Base-by-base conservation (phyloP, 2,113 vertebrate species). In the Saiga tatarica region DNA sequence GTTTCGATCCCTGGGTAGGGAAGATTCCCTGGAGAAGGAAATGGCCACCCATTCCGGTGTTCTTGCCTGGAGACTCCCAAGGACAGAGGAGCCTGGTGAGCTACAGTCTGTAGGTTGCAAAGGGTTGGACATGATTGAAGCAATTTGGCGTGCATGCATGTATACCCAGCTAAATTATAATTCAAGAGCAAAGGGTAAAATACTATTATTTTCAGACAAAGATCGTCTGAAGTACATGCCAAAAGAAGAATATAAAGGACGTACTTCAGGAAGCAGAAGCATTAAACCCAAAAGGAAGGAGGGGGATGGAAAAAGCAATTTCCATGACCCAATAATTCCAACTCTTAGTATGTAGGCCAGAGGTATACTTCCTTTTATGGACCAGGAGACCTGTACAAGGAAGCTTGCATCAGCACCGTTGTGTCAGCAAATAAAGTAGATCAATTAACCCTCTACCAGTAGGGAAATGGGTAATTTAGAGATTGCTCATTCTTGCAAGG, bases 181-280 rank as follows among this genome's bases (percentile, higher is more conserved):
- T 47, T 85, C 57, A 57, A 78, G 78, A 89, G 47, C 78, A 84
- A 84, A 50, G 36, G 8, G 25, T 78, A 78, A 64, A 89, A 85
- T 78, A n/a, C 6, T 81, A 87, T 82, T 50, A 90, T 64, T 94
- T 90, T 79, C 64, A 67, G 81, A 90, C 50, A 26, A 86, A 86
- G 94, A 90, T 6, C 67, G 33, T 39, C 74, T 83, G 79, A 79
- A 5, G 53, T n/a, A 71, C 5, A 64, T 86, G 25, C 2, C 55
- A 16, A 87, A 71, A 89, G 50, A 45, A 47, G 86, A 25, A 33
- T 3, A 2, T 30, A 79, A 67, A 71, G 50, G 59, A 81, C 6
- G 14, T 81, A 23, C 33, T 59, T 81, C 1, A 81, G 21, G 14
- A 97, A 30, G 26, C 16, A 86, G 57, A 91, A 67, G 85, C 28